Percentiles rank a stretch among this genome's conserved stretches.
phyloP scores from a whole-genome alignment of 1,140 invertebrate species.

The Piezodorus guildinii region DNA sequence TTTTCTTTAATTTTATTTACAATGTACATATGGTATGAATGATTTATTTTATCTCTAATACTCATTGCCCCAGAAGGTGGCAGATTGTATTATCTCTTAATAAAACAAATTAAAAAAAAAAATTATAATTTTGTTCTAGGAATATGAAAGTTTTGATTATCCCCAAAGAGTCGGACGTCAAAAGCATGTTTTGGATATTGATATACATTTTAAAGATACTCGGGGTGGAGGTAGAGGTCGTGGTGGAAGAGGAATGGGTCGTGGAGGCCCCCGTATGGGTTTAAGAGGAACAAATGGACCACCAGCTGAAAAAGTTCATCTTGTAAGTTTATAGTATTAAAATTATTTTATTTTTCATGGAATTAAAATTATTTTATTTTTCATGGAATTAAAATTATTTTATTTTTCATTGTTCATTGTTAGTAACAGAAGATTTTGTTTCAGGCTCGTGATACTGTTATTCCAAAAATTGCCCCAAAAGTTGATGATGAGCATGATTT shows the following conservation, averaged over 20 bases:
- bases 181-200: slow-evolving; percentile 76
- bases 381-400: too few species aligned
- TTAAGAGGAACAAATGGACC: slow-evolving; percentile 2
- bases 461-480: slow-evolving; percentile 57
- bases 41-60: too few species aligned
- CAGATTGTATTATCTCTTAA: too few species aligned
- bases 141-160: slow-evolving; percentile 68
- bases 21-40: too few species aligned
- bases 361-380: too few species aligned
- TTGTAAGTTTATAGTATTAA: neutral
- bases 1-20: too few species aligned
- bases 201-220: slow-evolving; percentile 76
- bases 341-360: too few species aligned
- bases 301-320: slow-evolving; percentile 13
- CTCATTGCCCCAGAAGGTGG: too few species aligned
- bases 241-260: slow-evolving; percentile 33
- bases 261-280: slow-evolving; percentile 27
- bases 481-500: slow-evolving; percentile 92
- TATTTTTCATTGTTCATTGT: slow-evolving; percentile 13
- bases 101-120: too few species aligned
- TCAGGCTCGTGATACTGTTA: slow-evolving; percentile 16
- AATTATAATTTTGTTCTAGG: slow-evolving; percentile 33
- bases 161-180: slow-evolving; percentile 77
- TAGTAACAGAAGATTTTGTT: neutral
- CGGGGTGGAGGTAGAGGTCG: slow-evolving; percentile 34